Evolutionary conservation across 2,113 vertebrate species (phyloP), one percentile per base, ranked within the genome.

Genomic region (Fulmarus glacialis): DNA sequence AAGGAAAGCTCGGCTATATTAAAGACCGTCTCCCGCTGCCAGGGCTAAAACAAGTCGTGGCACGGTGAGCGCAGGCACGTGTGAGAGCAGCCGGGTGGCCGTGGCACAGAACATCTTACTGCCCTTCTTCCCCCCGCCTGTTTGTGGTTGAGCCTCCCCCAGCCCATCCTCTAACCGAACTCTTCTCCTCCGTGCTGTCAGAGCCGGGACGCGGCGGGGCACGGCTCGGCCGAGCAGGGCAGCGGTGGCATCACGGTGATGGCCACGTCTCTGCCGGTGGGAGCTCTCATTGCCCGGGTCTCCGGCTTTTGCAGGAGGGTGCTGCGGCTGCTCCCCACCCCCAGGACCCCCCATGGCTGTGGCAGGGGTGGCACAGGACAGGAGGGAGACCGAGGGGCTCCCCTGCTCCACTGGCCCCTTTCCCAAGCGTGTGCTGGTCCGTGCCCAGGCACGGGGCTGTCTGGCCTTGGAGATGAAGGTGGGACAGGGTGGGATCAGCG

Each of bases 341-440:
- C 29, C 38, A 34, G 53, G 78, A 11, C 9, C 18, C 38, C 19
- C 38, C 2, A 3, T 17, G 45, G 2, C 71, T 4, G 4, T 48
- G 38, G 50, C 6, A 11, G 6, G 1, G 16, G 30, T 67, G 53
- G 30, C 36, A 40, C 1, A 1, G 63, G 72, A 30, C 23, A 45
- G 38, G 11, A 27, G 20, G 7, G 43, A 12, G 3, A 12, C 10
- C 0, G 2, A 55, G 22, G 20, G 29, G 19, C 20, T 53, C 21
- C 42, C 30, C 38, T n/a, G 45, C 6, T 75, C 47, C 2, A 2
- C 53, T 29, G 53, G 12, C 11, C 17, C 55, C 66, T 45, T 1
- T 5, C 0, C 30, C 9, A 0, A 0, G 17, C 0, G 1, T 8
- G 32, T 38, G 47, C 32, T n/a, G 56, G 18, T 50, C 58, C 1